These are phyloP conservation scores for Prunella strophiata DNA, from an alignment of 2,797 vertebrate genomes.

Conservation along the genomic window DNA sequence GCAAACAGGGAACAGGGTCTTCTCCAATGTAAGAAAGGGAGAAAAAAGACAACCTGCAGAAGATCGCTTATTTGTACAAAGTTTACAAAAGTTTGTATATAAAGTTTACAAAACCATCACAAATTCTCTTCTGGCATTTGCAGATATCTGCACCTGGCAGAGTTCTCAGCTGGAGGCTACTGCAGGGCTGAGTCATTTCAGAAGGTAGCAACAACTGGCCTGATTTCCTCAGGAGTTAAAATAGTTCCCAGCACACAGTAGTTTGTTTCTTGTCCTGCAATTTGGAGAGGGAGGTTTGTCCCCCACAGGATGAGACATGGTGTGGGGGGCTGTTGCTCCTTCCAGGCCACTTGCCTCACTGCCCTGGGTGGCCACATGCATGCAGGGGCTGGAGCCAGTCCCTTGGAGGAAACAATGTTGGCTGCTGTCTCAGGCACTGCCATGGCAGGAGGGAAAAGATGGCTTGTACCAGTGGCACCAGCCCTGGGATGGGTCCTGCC, in stretches of 20 bases:
- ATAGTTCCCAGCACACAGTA: background rate
- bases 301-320: background rate
- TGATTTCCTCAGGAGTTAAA: slow-evolving; percentile 5
- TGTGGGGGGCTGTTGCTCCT: accelerated
- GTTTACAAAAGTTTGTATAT: background rate
- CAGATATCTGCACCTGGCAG: background rate
- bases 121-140: background rate
- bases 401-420: accelerated
- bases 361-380: background rate
- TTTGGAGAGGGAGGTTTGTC: background rate
- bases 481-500: background rate
- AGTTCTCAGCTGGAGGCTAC: background rate
- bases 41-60: background rate
- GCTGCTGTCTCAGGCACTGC: background rate
- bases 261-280: background rate
- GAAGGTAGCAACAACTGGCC: background rate
- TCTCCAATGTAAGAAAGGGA: background rate
- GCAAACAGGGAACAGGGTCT: background rate
- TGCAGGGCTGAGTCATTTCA: background rate
- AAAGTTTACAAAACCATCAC: background rate
- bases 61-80: background rate
- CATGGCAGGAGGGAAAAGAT: background rate
- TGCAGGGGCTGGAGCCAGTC: accelerated
- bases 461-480: background rate
- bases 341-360: background rate